phyloP scores from a whole-genome alignment of 92 coral and sea anemone genomes.

The Montipora capitata region DNA sequence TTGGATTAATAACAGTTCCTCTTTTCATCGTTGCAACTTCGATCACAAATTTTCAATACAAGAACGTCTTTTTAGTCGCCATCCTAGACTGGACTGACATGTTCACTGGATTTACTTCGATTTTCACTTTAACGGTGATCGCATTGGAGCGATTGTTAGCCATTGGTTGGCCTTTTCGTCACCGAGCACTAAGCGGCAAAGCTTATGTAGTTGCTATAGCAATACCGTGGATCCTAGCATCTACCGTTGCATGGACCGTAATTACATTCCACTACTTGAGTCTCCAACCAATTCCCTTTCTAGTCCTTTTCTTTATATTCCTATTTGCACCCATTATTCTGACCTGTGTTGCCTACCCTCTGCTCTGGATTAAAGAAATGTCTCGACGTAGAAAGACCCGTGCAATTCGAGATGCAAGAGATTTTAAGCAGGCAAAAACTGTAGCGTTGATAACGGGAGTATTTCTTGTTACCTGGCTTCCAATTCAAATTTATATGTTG shows the following conservation, averaged over 20 bases:
- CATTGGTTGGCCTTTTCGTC: constrained; percentile 9
- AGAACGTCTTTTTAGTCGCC: not conserved
- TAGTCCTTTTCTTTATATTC: not conserved
- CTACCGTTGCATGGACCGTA: not conserved
- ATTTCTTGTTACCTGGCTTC: constrained; percentile 42
- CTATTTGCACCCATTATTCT: not conserved
- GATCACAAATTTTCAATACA: not conserved
- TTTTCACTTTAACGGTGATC: not conserved
- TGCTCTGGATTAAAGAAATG: not conserved
- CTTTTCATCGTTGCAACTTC: not conserved
- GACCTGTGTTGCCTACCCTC: not conserved
- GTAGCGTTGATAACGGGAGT: constrained; percentile 13
- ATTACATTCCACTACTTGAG: not conserved
- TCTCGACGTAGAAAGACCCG: not conserved
- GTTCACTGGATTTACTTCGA: not conserved
- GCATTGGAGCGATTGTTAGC: constrained; percentile 9
- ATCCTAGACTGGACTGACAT: not conserved
- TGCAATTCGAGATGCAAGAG: not conserved
- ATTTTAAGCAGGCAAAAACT: constrained; percentile 18
- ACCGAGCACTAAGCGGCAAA: not conserved
- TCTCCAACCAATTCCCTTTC: no score
- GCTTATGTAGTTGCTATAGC: not conserved
- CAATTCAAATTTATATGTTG: not conserved
- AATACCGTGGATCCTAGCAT: not conserved
- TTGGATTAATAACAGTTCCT: constrained; percentile 54